These are phyloP conservation scores for Procambarus virginalis DNA, from an alignment of 1,140 invertebrate genomes.

Conservation along the genomic window DNA sequence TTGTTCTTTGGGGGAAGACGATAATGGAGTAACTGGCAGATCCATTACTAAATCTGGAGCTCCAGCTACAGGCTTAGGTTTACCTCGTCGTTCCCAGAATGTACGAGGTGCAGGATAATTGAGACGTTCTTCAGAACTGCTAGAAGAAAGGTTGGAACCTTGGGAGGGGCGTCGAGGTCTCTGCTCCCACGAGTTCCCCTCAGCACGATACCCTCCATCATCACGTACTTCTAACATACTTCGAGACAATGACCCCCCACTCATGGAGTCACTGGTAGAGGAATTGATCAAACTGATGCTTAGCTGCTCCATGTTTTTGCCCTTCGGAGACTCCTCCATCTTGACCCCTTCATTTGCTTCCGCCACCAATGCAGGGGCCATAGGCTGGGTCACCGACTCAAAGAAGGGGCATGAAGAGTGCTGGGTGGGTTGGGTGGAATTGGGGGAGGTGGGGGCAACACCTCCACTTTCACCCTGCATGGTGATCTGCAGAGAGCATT, in stretches of 20 bases:
- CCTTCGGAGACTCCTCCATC: constrained; percentile 60
- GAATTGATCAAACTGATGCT: constrained; percentile 28
- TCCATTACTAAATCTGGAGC: constrained; percentile 92
- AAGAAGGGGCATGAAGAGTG: constrained; percentile 37
- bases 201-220: constrained; percentile 15
- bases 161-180: constrained; percentile 44
- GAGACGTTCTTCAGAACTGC: constrained; percentile 67
- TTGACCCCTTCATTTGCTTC: constrained; percentile 46
- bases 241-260: constrained; percentile 23
- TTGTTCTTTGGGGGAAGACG: constrained; percentile 75
- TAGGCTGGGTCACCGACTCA: constrained; percentile 64
- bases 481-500: constrained; percentile 56
- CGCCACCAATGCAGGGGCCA: constrained; percentile 62
- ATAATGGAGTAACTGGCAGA: constrained; percentile 78
- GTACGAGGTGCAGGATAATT: constrained; percentile 59
- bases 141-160: constrained; percentile 65
- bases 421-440: constrained; percentile 41
- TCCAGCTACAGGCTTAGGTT: constrained; percentile 64
- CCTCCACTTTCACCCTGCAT: constrained; percentile 56
- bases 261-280: constrained; percentile 29
- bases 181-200: constrained; percentile 43
- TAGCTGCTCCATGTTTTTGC: constrained; percentile 64
- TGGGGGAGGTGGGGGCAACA: constrained; percentile 55
- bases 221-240: constrained; percentile 40
- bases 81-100: constrained; percentile 71